These are phyloP conservation scores for Gastracanthus pulcherrimus DNA, from an alignment of 2,888 invertebrate genomes.

Conservation along the genomic window DNA sequence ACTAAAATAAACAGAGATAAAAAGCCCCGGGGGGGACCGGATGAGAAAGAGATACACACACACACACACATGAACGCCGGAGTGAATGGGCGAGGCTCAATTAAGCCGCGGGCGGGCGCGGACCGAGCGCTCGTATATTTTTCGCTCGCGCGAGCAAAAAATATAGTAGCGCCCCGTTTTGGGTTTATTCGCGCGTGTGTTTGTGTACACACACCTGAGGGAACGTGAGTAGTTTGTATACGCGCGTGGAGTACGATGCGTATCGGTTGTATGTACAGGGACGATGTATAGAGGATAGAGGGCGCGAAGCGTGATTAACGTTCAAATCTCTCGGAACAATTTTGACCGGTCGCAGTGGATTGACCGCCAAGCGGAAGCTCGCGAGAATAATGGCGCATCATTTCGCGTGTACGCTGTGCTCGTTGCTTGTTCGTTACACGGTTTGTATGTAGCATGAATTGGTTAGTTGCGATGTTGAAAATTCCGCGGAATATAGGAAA, in stretches of 20 bases:
- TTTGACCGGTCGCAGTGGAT: not conserved
- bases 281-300: no score
- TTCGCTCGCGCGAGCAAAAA: not conserved
- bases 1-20: conserved; percentile 25
- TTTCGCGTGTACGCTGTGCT: not conserved
- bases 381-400: conserved; percentile 26
- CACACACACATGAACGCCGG: no score
- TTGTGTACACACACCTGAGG: no score
- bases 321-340: conserved; percentile 34
- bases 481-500: no score
- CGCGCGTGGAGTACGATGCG: no score
- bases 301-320: conserved; percentile 24
- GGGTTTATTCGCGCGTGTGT: not conserved
- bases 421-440: not conserved
- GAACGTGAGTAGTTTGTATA: no score
- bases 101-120: conserved; percentile 26
- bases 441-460: not conserved
- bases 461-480: not conserved
- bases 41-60: not conserved
- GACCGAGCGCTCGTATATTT: conserved; percentile 7
- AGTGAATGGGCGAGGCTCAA: not conserved
- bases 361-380: not conserved
- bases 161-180: no score
- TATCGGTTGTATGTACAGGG: no score
- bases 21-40: not conserved